Conservation (phyloP, 1,140 invertebrate species). For the Achroia grisella region DNA sequence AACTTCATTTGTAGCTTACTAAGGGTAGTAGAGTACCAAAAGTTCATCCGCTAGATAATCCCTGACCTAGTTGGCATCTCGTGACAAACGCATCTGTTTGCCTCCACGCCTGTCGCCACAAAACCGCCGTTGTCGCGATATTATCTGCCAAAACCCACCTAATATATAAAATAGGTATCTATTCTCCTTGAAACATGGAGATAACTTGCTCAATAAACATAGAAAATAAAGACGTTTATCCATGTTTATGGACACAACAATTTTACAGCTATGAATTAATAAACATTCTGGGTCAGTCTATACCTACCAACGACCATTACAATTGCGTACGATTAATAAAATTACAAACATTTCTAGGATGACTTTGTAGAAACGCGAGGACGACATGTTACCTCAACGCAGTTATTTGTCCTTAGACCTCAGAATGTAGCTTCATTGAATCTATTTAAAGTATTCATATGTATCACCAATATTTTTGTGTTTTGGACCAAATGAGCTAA, state of each 20-base stretch:
- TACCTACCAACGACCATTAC: constrained; percentile 9
- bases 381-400: constrained; percentile 6
- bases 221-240: too few species aligned
- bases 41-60: constrained; percentile 34
- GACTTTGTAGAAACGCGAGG: constrained; percentile 15
- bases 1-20: too few species aligned
- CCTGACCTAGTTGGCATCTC: constrained; percentile 43
- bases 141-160: constrained; percentile 12
- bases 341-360: background rate
- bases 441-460: too few species aligned
- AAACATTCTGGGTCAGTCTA: too few species aligned
- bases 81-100: constrained; percentile 39
- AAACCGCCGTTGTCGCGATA: constrained; percentile 13
- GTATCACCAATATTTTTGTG: too few species aligned
- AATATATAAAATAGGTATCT: too few species aligned
- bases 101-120: constrained; percentile 14
- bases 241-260: too few species aligned
- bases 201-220: too few species aligned
- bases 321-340: background rate
- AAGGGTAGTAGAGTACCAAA: background rate
- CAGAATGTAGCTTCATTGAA: background rate
- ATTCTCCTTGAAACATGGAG: too few species aligned
- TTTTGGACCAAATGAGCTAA: too few species aligned
- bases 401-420: background rate
- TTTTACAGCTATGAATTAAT: too few species aligned